phyloP scores from a whole-genome alignment of 2,888 invertebrate genomes.

The Drosophila sordidula region DNA sequence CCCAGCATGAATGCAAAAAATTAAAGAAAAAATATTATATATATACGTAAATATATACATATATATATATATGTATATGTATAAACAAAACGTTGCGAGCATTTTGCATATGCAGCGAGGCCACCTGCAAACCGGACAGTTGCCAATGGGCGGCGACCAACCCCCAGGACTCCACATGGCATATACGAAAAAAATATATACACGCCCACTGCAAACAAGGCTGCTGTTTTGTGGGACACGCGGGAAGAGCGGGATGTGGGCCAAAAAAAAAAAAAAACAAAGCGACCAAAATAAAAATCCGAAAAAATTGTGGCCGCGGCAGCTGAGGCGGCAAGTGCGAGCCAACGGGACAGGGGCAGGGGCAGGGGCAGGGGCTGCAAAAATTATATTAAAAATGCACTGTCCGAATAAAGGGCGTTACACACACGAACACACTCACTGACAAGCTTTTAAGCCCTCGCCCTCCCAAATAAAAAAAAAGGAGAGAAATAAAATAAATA shows the following conservation, averaged over 20 bases:
- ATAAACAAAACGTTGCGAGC: constrained; percentile 49
- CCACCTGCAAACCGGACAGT: constrained; percentile 80
- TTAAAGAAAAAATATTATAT: constrained; percentile 5
- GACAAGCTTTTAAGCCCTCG: constrained; percentile 54
- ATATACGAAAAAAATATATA: constrained; percentile 51
- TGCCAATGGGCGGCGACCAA: constrained; percentile 79
- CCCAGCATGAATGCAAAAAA: constrained; percentile 12
- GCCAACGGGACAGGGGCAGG: constrained; percentile 30
- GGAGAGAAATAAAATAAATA: constrained; percentile 11
- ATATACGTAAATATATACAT: constrained; percentile 19
- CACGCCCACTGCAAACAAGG: constrained; percentile 75
- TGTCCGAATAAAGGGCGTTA: constrained; percentile 84
- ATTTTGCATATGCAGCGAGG: constrained; percentile 72
- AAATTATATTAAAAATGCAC: constrained; percentile 83
- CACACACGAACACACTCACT: constrained; percentile 47
- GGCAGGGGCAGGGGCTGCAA: constrained; percentile 44
- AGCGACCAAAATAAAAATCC: constrained; percentile 50
- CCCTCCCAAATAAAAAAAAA: constrained; percentile 25
- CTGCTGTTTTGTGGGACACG: constrained; percentile 13
- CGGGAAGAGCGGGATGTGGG: constrained; percentile 19
- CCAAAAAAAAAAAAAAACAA: constrained; percentile 45
- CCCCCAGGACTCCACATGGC: constrained; percentile 62
- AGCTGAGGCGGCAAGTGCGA: constrained; percentile 35
- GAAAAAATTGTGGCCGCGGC: constrained; percentile 66
- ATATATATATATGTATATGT: constrained; percentile 12